Conservation (phyloP, 2,797 vertebrate species). For the Catostomus latipinnis region DNA sequence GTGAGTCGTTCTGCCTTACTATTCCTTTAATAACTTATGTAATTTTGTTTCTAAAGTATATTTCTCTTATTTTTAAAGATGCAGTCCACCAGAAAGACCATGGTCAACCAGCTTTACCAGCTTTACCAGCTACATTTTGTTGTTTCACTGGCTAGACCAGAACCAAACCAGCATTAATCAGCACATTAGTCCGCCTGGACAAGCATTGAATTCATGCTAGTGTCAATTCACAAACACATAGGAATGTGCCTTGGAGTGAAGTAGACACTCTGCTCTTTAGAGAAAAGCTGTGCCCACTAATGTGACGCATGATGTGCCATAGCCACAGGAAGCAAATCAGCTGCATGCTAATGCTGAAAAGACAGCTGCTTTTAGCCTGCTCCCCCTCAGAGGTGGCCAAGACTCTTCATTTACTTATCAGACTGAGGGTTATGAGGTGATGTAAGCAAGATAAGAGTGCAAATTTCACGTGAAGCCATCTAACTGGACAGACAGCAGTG, state of each 20-base stretch:
- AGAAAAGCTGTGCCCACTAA: conserved; percentile 37
- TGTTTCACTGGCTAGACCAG: too few relatives aligned
- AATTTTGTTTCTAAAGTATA: too few relatives aligned
- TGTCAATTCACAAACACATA: neutral
- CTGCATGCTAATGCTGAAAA: conserved; percentile 62
- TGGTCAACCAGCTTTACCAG: too few relatives aligned
- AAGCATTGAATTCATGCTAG: too few relatives aligned
- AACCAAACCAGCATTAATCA: too few relatives aligned
- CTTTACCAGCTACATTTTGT: too few relatives aligned
- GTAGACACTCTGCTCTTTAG: conserved; percentile 17
- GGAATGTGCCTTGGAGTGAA: conserved; percentile 21
- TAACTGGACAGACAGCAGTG: neutral
- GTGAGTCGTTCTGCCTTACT: too few relatives aligned
- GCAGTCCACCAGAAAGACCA: too few relatives aligned
- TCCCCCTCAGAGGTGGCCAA: neutral
- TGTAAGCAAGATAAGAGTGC: conserved; percentile 32
- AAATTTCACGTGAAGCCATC: conserved; percentile 34
- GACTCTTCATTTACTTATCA: conserved; percentile 24
- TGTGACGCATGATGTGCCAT: conserved; percentile 49
- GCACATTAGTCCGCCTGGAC: too few relatives aligned
- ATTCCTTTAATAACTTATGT: too few relatives aligned
- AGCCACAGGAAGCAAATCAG: conserved; percentile 62
- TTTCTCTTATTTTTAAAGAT: too few relatives aligned
- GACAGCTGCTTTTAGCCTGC: conserved; percentile 46
- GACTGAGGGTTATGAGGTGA: conserved; percentile 34